phyloP scores from a whole-genome alignment of 1,140 invertebrate species.

The Forficula auricularia region DNA sequence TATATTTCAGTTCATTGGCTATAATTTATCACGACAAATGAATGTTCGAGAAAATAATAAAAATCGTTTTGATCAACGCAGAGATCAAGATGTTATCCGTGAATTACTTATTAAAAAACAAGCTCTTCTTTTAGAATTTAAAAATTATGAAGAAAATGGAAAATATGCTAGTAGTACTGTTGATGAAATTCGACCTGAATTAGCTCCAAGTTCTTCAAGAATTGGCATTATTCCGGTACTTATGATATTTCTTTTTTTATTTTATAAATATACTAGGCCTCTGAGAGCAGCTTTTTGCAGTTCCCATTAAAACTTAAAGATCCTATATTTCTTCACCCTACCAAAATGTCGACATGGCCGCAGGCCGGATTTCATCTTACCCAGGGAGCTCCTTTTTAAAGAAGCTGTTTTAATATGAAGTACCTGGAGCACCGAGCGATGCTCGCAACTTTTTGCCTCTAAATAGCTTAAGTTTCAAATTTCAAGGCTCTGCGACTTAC shows the following conservation, averaged over 20 bases:
- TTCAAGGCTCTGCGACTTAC: too few species aligned
- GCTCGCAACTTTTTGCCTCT: too few species aligned
- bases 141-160: constrained; percentile 56
- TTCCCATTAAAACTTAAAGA: too few species aligned
- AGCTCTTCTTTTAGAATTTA: constrained; percentile 59
- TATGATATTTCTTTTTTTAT: constrained; percentile 23
- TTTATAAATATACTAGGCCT: too few species aligned
- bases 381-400: too few species aligned
- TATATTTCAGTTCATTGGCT: constrained; percentile 51
- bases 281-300: too few species aligned
- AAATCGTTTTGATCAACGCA: not conserved
- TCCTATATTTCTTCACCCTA: too few species aligned
- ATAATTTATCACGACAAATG: constrained; percentile 24
- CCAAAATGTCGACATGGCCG: too few species aligned
- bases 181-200: constrained; percentile 16
- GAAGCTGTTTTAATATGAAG: too few species aligned
- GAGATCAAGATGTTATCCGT: constrained; percentile 55
- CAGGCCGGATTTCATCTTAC: too few species aligned
- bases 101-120: constrained; percentile 70
- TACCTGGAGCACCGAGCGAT: too few species aligned
- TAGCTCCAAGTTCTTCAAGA: constrained; percentile 13
- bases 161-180: constrained; percentile 16
- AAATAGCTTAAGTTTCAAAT: too few species aligned
- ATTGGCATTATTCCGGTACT: constrained; percentile 47
- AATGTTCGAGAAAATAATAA: not conserved